Conservation (phyloP, 1,140 invertebrate species). For the Pseudoatta argentina region DNA sequence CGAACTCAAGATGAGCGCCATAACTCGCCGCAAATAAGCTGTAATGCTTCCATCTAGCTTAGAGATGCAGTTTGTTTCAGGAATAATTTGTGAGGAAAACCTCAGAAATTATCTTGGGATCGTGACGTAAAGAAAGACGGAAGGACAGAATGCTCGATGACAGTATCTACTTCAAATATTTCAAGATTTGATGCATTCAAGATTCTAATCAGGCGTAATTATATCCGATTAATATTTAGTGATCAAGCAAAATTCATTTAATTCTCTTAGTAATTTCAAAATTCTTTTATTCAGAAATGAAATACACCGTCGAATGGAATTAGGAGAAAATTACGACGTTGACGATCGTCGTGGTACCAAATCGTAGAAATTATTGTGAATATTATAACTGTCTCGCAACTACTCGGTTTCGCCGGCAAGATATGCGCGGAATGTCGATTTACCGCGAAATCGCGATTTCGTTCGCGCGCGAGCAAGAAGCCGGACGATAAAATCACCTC, state of each 20-base stretch:
- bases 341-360: not conserved
- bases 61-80: conserved; percentile 29
- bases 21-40: conserved; percentile 48
- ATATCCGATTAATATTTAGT: not conserved
- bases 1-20: conserved; percentile 3
- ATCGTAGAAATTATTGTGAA: not conserved
- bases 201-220: not conserved
- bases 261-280: not conserved
- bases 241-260: not conserved
- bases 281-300: not conserved
- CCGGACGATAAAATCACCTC: conserved; percentile 51
- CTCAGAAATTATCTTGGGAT: not conserved
- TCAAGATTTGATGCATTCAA: not conserved
- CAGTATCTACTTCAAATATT: not conserved
- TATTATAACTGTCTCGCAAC: conserved; percentile 18
- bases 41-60: conserved; percentile 40
- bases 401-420: conserved; percentile 4
- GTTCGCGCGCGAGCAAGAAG: conserved; percentile 55
- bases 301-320: not conserved
- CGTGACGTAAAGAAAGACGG: not conserved
- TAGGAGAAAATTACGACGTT: not conserved
- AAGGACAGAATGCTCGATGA: not conserved
- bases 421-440: conserved; percentile 60
- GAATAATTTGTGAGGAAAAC: conserved; percentile 40
- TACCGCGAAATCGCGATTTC: conserved; percentile 59